These are phyloP conservation scores for Drosophila funebris DNA, from an alignment of 1,140 invertebrate genomes.

Conservation along the genomic window DNA sequence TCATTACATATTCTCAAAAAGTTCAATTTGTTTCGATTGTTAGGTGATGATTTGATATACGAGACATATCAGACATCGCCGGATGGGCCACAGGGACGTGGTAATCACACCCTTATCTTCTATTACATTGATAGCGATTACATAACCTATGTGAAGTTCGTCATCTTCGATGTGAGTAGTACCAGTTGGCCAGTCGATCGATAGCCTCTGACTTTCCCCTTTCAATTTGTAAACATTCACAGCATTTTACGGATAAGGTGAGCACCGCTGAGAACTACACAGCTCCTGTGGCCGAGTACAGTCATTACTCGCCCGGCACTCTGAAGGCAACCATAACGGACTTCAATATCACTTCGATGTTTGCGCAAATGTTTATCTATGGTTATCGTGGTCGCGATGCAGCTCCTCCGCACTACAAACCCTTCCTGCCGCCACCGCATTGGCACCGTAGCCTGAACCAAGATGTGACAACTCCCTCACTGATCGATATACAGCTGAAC, in stretches of 20 bases:
- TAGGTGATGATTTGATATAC: conserved; percentile 65
- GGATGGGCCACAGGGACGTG: background rate
- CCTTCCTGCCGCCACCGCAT: conserved; percentile 49
- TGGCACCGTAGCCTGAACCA: conserved; percentile 6
- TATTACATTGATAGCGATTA: conserved; percentile 69
- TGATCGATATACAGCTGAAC: conserved; percentile 55
- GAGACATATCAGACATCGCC: conserved; percentile 55
- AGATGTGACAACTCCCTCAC: background rate
- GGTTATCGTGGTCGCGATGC: conserved; percentile 44
- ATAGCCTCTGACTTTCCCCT: background rate
- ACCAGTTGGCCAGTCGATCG: background rate
- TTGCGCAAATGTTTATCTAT: conserved; percentile 73
- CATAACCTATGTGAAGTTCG: conserved; percentile 75
- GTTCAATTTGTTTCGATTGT: background rate
- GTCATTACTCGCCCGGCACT: conserved; percentile 54
- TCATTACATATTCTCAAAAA: background rate
- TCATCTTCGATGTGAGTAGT: conserved; percentile 70
- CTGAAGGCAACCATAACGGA: conserved; percentile 67
- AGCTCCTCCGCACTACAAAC: conserved; percentile 45
- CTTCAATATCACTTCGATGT: conserved; percentile 47
- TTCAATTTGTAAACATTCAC: background rate
- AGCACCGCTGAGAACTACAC: conserved; percentile 15
- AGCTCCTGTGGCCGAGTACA: conserved; percentile 63
- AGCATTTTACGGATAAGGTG: conserved; percentile 45
- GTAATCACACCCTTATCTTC: conserved; percentile 56